phyloP scores from a whole-genome alignment of 2,113 vertebrate genomes.

The Solenodon paradoxus region DNA sequence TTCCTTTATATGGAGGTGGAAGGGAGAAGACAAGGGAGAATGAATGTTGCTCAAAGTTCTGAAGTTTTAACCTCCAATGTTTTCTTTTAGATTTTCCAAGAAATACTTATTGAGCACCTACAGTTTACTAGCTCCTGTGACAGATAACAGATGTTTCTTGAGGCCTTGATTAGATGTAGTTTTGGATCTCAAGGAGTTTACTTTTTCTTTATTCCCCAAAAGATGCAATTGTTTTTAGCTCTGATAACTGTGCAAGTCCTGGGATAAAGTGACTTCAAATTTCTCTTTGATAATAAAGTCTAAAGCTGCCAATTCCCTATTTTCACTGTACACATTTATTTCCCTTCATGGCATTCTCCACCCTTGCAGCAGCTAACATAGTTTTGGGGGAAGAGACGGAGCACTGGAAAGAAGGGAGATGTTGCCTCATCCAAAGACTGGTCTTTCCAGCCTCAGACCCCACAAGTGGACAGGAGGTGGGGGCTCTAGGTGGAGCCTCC shows the following conservation, averaged over 20 bases:
- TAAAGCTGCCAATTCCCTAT: background rate
- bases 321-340: background rate
- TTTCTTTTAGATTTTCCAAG: background rate
- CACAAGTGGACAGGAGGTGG: fast-evolving
- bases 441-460: background rate
- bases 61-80: background rate
- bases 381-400: background rate
- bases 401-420: background rate
- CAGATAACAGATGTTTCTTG: background rate
- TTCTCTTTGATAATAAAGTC: background rate
- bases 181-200: background rate
- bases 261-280: background rate
- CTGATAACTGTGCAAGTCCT: background rate
- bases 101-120: background rate
- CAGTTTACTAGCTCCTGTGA: background rate
- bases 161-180: background rate
- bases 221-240: background rate
- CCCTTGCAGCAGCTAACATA: background rate
- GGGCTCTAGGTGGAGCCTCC: too few species aligned
- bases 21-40: background rate
- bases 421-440: too few species aligned
- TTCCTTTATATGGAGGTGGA: background rate
- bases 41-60: background rate
- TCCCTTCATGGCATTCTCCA: background rate
- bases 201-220: background rate